Base-by-base conservation (phyloP, 2,797 vertebrate species). In the Apodemus agrarius region DNA sequence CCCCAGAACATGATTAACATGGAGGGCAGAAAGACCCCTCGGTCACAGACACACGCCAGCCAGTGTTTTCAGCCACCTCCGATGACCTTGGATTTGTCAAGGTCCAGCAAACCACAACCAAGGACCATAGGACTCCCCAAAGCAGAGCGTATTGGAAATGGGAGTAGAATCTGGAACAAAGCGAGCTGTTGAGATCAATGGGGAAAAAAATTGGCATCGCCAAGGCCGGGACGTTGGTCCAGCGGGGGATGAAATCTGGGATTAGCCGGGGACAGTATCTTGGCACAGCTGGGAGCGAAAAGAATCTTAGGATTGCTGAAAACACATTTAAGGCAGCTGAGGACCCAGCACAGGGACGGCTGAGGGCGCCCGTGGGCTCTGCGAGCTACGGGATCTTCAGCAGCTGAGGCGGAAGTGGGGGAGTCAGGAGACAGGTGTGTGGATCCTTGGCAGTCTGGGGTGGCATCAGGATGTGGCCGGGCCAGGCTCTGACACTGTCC, bases 241-340 rank as follows among this genome's bases (percentile, higher is more conserved):
- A 83, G 72, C 40, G n/a, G 76, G 67, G 85, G 80, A 96, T 54
- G 91, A 81, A 82, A 94, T 90, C 90, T 92, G 61, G 69, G 85
- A 94, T 75, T 84, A 97, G 93, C 92, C 90, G 94, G 89, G 80
- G 52, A 82, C 59, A 67, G 78, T n/a, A 65, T 54, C 67, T 83
- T 43, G 67, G 84, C 90, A 82, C 93, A 81, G 75, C 89, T 54
- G 87, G 43, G 34, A 43, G 11, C 34, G 54, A 59, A 86, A 82
- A 57, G 52, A 72, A 72, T 26, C 11, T 34, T 72, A 83, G 74
- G 46, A 88, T 43, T 76, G 59, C 69, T 65, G 84, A n/a, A n/a
- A 40, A 76, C 72, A 57, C 40, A 34, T 83, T 83, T 19, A 37
- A 75, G 69, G 54, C 78, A 88, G 67, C 78, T 83, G 76, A 40